Evolutionary conservation across 2,888 invertebrate species (phyloP).

Genomic region (Caenorhabditis doughertyi): DNA sequence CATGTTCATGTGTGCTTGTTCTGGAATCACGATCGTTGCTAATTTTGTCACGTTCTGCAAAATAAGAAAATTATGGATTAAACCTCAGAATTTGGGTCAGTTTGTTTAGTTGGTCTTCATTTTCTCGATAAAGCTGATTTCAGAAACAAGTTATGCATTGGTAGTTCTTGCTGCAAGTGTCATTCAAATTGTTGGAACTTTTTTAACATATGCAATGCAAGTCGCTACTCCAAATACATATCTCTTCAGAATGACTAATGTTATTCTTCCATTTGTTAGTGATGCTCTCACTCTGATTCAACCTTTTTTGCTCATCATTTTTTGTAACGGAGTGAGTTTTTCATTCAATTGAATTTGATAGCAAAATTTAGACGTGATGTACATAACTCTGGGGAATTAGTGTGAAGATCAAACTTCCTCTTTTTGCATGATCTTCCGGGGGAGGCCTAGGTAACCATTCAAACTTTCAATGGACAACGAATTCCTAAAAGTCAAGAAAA

Average conservation of each 20-base stretch:
- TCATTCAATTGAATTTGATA: background rate
- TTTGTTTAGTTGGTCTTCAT: background rate
- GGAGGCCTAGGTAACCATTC: too few relatives aligned
- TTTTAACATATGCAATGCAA: background rate
- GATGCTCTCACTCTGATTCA: slow-evolving; percentile 31
- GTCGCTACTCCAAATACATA: background rate
- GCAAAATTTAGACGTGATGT: too few relatives aligned
- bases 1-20: background rate
- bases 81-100: background rate
- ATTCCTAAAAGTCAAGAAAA: too few relatives aligned
- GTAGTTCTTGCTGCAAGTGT: slow-evolving; percentile 5
- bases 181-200: slow-evolving; percentile 18
- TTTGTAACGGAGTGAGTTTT: slow-evolving; percentile 19
- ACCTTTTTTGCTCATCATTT: slow-evolving; percentile 24
- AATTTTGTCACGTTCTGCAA: slow-evolving; percentile 4
- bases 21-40: background rate
- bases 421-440: too few relatives aligned
- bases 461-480: too few relatives aligned
- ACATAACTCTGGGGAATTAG: too few relatives aligned
- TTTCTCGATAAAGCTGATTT: background rate
- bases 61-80: background rate
- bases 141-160: slow-evolving; percentile 10
- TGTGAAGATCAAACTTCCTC: too few relatives aligned
- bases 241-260: background rate
- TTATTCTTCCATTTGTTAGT: slow-evolving; percentile 26